Evolutionary conservation across 2,113 vertebrate genomes (phyloP), one percentile per base, ranked within the genome.

Genomic region (Percopsis transmontana): DNA sequence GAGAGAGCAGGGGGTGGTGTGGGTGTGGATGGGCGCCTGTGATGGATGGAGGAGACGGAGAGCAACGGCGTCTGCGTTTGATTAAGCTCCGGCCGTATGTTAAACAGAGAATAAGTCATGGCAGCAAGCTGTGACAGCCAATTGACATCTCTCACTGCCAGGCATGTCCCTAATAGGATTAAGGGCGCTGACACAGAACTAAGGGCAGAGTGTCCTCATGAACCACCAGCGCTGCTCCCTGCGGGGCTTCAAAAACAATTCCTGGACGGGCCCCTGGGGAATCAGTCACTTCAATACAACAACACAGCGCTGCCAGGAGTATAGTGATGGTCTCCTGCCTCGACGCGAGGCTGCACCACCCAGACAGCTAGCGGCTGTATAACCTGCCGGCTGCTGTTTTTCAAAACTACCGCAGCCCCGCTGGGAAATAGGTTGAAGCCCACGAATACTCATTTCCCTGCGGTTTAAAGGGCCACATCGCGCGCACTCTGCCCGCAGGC

Each of bases 371-470:
- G 74, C 62, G n/a, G 20, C 55, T 52, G 3, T 21, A 24, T 68
- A 80, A 68, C 68, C 79, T 48, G 15, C 76, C 69, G 9, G 68
- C 58, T 81, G 75, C 74, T 74, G 67, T 66, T 75, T 70, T 68
- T 75, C 64, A 56, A 79, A 85, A 82, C 77, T 70, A 85, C 87
- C 84, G 40, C 87, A 89, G 72, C 66, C 76, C 62, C 41, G 60
- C 67, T 78, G 44, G 72, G 47, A 70, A 72, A 72, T 61, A 47
- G 63, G 59, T 61, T 59, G 50, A 74, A 54, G 38, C 24, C 44
- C 56, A 48, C 15, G 39, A 59, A 19, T 58, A 47, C 45, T 87
- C 69, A 71, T 82, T 85, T 85, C 58, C 64, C 66, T 58, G 66
- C 65, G 72, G 42, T 19, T 65, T 76, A 67, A 48, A 58, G 81